These are phyloP conservation scores for Cerastis leucographa DNA, from an alignment of 2,888 invertebrate genomes.

Conservation along the genomic window DNA sequence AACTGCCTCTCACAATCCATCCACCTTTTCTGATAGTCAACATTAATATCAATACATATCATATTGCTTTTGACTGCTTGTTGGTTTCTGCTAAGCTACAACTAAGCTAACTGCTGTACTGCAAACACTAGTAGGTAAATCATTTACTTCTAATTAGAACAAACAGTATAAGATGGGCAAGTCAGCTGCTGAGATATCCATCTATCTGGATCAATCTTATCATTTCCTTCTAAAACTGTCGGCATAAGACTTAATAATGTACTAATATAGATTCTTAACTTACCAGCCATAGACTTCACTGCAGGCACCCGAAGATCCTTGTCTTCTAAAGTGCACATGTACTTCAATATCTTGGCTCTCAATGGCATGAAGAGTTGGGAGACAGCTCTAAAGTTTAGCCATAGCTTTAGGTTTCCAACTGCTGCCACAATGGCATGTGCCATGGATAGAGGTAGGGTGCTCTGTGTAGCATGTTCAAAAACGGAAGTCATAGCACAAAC, in stretches of 20 bases:
- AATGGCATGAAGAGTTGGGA: slow-evolving; percentile 97
- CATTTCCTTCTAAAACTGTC: too few relatives aligned
- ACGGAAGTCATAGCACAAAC: slow-evolving; percentile 96
- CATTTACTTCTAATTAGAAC: background rate
- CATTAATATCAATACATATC: background rate
- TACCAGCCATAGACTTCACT: slow-evolving; percentile 97
- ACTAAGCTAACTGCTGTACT: background rate
- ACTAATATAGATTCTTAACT: slow-evolving; percentile 63
- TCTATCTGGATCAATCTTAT: background rate
- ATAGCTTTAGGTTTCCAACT: slow-evolving; percentile 97
- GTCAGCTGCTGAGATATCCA: background rate
- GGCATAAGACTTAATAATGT: background rate
- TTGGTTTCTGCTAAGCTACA: background rate
- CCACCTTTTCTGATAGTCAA: background rate
- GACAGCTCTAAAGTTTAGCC: slow-evolving; percentile 97
- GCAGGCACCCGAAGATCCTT: slow-evolving; percentile 97
- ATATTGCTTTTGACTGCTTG: background rate
- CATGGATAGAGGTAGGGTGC: slow-evolving; percentile 95
- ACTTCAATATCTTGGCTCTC: slow-evolving; percentile 96
- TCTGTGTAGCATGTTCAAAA: slow-evolving; percentile 94
- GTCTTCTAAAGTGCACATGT: slow-evolving; percentile 98
- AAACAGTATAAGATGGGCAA: background rate
- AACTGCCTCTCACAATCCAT: too few relatives aligned
- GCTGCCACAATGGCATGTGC: slow-evolving; percentile 98
- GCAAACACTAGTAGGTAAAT: background rate